Conservation (phyloP, 1,140 invertebrate genomes). For the Saccostrea glomerata region DNA sequence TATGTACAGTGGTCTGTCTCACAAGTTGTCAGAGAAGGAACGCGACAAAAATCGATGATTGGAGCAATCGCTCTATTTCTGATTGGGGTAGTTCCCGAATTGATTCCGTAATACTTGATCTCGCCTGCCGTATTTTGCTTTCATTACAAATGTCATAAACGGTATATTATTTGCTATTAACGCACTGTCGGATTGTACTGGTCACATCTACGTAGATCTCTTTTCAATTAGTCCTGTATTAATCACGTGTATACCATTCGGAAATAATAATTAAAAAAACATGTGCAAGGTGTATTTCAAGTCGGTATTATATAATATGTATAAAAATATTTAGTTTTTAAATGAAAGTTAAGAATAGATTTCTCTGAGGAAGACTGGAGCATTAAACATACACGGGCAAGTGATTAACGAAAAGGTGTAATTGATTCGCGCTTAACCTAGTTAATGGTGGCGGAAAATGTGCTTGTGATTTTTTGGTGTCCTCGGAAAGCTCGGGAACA, state of each 20-base stretch:
- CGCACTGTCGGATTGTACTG: not conserved
- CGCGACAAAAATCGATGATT: slow-evolving; percentile 31
- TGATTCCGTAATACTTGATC: slow-evolving; percentile 36
- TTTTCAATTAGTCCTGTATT: not conserved
- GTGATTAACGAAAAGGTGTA: slow-evolving; percentile 18
- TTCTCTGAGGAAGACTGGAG: not conserved
- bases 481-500: slow-evolving; percentile 20
- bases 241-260: not conserved
- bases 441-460: slow-evolving; percentile 23
- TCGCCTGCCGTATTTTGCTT: slow-evolving; percentile 29
- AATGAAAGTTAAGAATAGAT: slow-evolving; percentile 6
- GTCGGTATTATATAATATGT: slow-evolving; percentile 16
- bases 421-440: slow-evolving; percentile 10
- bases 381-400: not conserved
- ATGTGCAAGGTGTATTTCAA: slow-evolving; percentile 5
- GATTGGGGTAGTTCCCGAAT: slow-evolving; percentile 35
- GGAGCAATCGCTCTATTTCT: slow-evolving; percentile 37
- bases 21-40: slow-evolving; percentile 16
- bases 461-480: slow-evolving; percentile 22
- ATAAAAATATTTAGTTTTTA: slow-evolving; percentile 16
- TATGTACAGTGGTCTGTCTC: slow-evolving; percentile 30
- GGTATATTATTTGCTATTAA: slow-evolving; percentile 30
- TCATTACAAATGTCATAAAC: slow-evolving; percentile 37
- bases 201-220: not conserved
- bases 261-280: not conserved